Base-by-base conservation (phyloP, 2,113 vertebrate species). In the Nicator chloris region DNA sequence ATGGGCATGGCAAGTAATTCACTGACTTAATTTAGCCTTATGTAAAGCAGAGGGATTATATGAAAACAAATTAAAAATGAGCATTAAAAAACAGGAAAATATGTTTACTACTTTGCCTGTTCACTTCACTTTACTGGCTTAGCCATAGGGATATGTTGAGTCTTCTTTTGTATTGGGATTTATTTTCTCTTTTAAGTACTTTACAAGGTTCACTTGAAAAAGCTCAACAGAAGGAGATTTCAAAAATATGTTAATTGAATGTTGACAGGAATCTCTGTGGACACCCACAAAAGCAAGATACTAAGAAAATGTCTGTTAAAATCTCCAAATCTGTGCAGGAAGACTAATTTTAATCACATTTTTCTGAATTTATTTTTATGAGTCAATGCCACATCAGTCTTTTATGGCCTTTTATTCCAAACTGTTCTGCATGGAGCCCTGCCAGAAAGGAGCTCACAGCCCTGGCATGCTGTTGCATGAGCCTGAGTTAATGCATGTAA, bases 161-260 rank as follows among this genome's bases (percentile, higher is more conserved):
- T 88, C 28, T 68, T 71, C 87, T 94, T 94, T 94, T 86, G 42
- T 88, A 92, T 17, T 77, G 63, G 88, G 64, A 93, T 85, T 95
- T 92, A 40, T 88, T 81, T 82, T 73, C 54, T 82, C 60, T 72
- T 56, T 75, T 86, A 93, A 91, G 66, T 65, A 76, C 21, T 85
- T 95, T 30, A 69, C 42, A 88, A 84, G 45, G 69, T 81, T 96
- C 80, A 71, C 20, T 93, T 85, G 63, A 85, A 95, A 95, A 94
- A 92, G 47, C 82, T 83, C 49, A 94, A 19, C 92, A 95, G 94
- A 93, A 93, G 88, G 60, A 66, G 86, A 90, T 88, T 94, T 93
- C 65, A 95, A 92, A 94, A 93, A 86, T 84, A 95, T 92, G 92
- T 79, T 96, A 94, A 96, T 88, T 95, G 84, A 92, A 95, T 61